Conservation (phyloP, 2,888 invertebrate species). For the Synergus laeviventris region DNA sequence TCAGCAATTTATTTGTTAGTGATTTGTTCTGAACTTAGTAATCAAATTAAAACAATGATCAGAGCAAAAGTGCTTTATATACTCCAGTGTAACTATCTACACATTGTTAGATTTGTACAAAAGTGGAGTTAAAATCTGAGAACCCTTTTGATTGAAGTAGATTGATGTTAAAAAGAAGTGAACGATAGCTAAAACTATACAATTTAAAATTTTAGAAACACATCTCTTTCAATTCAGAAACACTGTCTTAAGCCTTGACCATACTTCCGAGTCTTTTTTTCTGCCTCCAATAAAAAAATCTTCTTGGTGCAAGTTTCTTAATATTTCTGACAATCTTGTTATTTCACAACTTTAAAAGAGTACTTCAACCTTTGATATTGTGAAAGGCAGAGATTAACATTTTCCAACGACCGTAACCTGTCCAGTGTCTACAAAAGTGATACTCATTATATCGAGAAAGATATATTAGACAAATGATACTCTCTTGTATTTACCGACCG, state of each 20-base stretch:
- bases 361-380: slow-evolving; percentile 22
- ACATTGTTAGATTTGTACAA: neutral
- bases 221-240: slow-evolving; percentile 26
- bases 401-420: slow-evolving; percentile 1
- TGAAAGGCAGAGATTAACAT: slow-evolving; percentile 10
- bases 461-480: slow-evolving; percentile 53
- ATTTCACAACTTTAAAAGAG: slow-evolving; percentile 9
- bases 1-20: slow-evolving; percentile 2
- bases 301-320: slow-evolving; percentile 3
- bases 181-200: neutral
- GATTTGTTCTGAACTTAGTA: neutral
- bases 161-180: slow-evolving; percentile 6
- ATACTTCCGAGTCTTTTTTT: slow-evolving; percentile 6
- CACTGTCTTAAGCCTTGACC: slow-evolving; percentile 6
- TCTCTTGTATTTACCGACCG: slow-evolving; percentile 71
- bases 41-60: neutral
- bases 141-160: neutral
- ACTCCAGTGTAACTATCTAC: neutral
- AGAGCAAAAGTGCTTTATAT: neutral
- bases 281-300: neutral
- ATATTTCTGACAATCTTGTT: neutral
- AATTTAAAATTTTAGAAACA: slow-evolving; percentile 4
- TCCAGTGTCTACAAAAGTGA: slow-evolving; percentile 21
- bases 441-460: slow-evolving; percentile 32
- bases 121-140: slow-evolving; percentile 10